These are phyloP conservation scores for Drepanosiphum platanoidis DNA, from an alignment of 2,888 invertebrate genomes.

Conservation along the genomic window DNA sequence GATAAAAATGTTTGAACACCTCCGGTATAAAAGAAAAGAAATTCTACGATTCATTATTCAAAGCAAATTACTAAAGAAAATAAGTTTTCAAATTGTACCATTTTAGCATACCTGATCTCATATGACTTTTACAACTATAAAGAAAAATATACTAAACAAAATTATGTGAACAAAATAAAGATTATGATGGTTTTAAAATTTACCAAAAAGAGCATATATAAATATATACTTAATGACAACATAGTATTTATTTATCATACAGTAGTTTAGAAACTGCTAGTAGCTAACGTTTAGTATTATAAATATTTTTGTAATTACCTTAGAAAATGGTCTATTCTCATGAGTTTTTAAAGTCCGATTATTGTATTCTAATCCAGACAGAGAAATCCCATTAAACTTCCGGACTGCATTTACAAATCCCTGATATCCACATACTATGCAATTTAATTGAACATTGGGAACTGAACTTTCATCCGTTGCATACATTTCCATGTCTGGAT, in stretches of 20 bases:
- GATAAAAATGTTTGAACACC: too few species aligned
- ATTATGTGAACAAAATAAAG: too few species aligned
- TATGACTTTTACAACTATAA: too few species aligned
- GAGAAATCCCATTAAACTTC: constrained; percentile 4
- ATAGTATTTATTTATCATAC: not conserved
- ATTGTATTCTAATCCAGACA: constrained; percentile 46
- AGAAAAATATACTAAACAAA: too few species aligned
- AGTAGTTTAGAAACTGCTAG: not conserved
- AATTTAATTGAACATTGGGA: not conserved
- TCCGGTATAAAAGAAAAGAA: too few species aligned
- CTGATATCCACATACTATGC: constrained; percentile 17
- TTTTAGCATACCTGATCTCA: too few species aligned
- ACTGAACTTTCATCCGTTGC: not conserved
- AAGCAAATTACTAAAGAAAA: too few species aligned
- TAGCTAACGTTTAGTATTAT: not conserved
- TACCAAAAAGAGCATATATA: not conserved
- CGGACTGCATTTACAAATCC: not conserved
- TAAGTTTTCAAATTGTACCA: too few species aligned
- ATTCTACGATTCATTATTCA: too few species aligned
- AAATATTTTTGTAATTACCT: not conserved
- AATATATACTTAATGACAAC: not conserved
- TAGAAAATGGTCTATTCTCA: not conserved
- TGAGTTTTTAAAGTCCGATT: constrained; percentile 6
- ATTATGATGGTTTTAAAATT: not conserved
- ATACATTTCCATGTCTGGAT: constrained; percentile 1